A percentile compares a stretch with the other conserved stretches of the same genome.
phyloP scores from a whole-genome alignment of 2,888 invertebrate species.

The Hypena proboscidalis region DNA sequence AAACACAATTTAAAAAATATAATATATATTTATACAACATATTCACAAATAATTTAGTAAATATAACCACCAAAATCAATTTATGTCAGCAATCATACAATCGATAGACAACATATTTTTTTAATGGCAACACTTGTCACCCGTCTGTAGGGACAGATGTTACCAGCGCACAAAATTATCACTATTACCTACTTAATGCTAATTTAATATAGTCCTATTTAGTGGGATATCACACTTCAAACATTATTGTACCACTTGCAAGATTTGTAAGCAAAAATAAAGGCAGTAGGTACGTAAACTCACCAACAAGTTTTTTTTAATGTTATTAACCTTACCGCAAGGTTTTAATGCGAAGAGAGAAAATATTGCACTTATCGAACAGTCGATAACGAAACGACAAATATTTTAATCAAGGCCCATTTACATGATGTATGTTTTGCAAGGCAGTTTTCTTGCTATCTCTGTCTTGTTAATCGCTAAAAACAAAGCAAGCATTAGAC shows the following conservation, averaged over 20 bases:
- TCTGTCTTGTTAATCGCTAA: too few species aligned
- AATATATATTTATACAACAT: constrained; percentile 5
- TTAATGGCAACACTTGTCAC: constrained; percentile 32
- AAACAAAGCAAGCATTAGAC: too few species aligned
- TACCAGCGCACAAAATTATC: constrained; percentile 33
- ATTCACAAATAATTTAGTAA: constrained; percentile 5
- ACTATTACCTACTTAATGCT: constrained; percentile 51
- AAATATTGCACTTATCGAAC: too few species aligned
- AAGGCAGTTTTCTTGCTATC: too few species aligned
- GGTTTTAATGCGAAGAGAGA: too few species aligned
- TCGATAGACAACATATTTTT: neutral
- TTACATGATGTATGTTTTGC: too few species aligned
- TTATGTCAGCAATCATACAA: constrained; percentile 18
- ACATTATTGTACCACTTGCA: constrained; percentile 41
- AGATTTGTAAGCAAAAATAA: constrained; percentile 23
- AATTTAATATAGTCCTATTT: constrained; percentile 40
- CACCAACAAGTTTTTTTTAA: too few species aligned
- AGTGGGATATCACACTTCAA: constrained; percentile 48
- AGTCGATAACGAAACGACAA: too few species aligned
- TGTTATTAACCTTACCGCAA: too few species aligned
- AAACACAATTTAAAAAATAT: constrained; percentile 8
- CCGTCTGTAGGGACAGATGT: constrained; percentile 35
- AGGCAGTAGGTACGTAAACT: constrained; percentile 8
- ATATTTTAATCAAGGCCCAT: too few species aligned
- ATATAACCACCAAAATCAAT: constrained; percentile 12